A percentile compares a stretch with the other conserved stretches of the same genome.
phyloP scores from a whole-genome alignment of 1,140 invertebrate species.

The Laodelphax striatellus region DNA sequence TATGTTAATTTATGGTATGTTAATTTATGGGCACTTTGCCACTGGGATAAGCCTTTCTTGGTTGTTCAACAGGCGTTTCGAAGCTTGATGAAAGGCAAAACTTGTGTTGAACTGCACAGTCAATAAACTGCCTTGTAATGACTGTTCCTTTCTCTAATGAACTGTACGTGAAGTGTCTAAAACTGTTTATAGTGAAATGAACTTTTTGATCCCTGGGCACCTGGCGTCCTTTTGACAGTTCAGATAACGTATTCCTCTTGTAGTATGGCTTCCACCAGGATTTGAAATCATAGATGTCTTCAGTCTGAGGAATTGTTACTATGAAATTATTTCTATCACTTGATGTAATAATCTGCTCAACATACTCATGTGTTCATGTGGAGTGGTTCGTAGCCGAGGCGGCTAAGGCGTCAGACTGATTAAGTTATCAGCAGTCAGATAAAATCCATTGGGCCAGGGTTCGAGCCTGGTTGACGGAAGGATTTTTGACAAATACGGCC shows the following conservation, averaged over 20 bases:
- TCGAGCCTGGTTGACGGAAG: no score
- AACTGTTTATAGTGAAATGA: constrained; percentile 2
- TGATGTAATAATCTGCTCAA: constrained; percentile 7
- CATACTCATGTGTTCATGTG: no score
- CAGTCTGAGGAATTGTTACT: constrained; percentile 3
- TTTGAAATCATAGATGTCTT: constrained; percentile 10
- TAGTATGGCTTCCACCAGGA: constrained; percentile 11
- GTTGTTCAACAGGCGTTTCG: neutral
- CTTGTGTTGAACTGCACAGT: constrained; percentile 1
- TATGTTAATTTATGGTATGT: no score
- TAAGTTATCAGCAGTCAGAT: no score
- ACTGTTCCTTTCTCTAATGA: neutral
- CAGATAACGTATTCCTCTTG: constrained; percentile 6
- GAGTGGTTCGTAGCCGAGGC: no score
- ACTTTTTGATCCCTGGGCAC: constrained; percentile 4
- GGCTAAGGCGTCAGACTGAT: no score
- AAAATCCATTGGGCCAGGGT: no score
- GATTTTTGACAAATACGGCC: no score
- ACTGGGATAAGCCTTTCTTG: constrained; percentile 1
- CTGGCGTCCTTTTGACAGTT: neutral
- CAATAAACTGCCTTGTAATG: constrained; percentile 1
- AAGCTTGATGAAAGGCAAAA: constrained; percentile 2
- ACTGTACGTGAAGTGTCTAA: constrained; percentile 6
- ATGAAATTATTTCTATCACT: constrained; percentile 7
- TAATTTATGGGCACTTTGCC: constrained; percentile 9